Base-by-base conservation (phyloP, 2,888 invertebrate genomes). In the Cerastis rubricosa region DNA sequence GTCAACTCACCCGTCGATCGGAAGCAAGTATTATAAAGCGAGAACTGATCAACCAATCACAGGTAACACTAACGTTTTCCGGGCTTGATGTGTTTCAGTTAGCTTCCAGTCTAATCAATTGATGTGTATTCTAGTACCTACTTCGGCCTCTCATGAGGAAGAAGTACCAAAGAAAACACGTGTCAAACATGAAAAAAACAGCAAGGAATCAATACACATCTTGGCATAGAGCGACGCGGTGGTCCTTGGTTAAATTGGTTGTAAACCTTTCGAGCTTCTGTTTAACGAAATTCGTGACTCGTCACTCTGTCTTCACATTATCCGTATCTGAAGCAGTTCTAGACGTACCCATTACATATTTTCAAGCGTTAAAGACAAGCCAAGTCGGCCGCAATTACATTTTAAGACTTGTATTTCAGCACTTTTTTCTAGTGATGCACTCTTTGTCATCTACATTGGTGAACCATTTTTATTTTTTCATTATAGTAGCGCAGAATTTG, bases 371-470 rank as follows among this genome's bases (percentile, higher is more conserved):
- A 75, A 79, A 79, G 74, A 75, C 54, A 51, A 57, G 84, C 70
- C 71, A 83, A 82, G 65, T 69, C 61, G 65, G 66, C 74, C 69
- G 51, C 71, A 79, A 71, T 82, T 72, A 79, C 40, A 54, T 45
- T 64, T 22, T 43, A 25, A 1, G 9, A 49, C 72, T 51, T 17
- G 25, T 51, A 51, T 45, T 79, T 79, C 9, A 47, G 17, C 19
- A 66, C 22, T 45, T 25, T 40, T 25, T 25, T 59, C 51, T 14
- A 22, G 25, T 59, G 14, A 66, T 40, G 19, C 5, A 25, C 22
- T 40, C 6, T 17, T 29, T 29, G 29, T 12, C 12, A 11, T n/a
- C n/a, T 54, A 3, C 35, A 67, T n/a, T 25, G 14, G 25, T 40
- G 6, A 25, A 51, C 14, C 2, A 25, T 51, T 51, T 51, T 51